These are phyloP conservation scores for Psococerastis gibbosa DNA, from an alignment of 2,888 invertebrate species.

Conservation along the genomic window DNA sequence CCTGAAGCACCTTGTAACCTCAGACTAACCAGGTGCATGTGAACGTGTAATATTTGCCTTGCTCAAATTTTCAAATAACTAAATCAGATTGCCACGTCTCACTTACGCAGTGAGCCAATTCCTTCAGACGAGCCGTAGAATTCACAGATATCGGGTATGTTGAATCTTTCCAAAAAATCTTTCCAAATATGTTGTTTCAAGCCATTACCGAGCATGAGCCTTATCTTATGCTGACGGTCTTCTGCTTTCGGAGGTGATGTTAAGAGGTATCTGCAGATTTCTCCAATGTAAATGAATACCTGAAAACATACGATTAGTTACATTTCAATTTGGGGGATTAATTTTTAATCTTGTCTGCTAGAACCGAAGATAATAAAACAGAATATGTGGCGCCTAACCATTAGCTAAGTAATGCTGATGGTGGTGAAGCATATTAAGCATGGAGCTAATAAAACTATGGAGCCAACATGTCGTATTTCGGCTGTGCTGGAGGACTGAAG, in stretches of 20 bases:
- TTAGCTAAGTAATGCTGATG: too few relatives aligned
- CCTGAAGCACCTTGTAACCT: too few relatives aligned
- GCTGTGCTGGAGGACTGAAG: too few relatives aligned
- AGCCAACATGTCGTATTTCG: too few relatives aligned
- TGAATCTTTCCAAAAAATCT: conserved; percentile 55
- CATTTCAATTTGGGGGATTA: too few relatives aligned
- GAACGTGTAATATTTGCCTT: not conserved
- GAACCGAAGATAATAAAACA: too few relatives aligned
- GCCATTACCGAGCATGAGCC: conserved; percentile 85
- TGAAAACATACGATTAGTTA: too few relatives aligned
- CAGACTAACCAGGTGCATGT: too few relatives aligned
- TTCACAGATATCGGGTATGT: conserved; percentile 37
- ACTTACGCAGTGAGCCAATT: conserved; percentile 37
- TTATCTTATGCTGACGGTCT: conserved; percentile 47
- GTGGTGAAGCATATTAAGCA: too few relatives aligned
- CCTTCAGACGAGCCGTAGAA: conserved; percentile 53
- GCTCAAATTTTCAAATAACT: not conserved
- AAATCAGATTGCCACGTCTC: not conserved
- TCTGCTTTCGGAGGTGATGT: conserved; percentile 42
- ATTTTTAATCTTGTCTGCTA: too few relatives aligned
- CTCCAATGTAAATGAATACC: conserved; percentile 79
- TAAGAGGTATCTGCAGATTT: conserved; percentile 70
- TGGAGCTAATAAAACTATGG: too few relatives aligned
- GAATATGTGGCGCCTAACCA: too few relatives aligned
- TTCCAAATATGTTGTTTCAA: conserved; percentile 84